These are phyloP conservation scores for Trisateles emortualis DNA, from an alignment of 2,888 invertebrate species.

Conservation along the genomic window DNA sequence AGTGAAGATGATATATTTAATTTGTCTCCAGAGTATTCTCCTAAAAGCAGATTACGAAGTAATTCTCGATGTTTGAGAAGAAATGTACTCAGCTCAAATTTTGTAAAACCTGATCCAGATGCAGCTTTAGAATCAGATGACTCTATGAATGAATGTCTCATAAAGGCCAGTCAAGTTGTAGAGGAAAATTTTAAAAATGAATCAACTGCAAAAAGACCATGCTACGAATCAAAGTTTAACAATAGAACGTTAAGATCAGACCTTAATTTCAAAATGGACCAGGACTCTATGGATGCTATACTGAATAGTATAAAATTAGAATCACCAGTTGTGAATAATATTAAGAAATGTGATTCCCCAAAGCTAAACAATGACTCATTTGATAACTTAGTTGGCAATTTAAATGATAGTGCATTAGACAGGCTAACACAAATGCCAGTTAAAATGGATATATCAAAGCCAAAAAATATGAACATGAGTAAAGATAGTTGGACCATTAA, in stretches of 20 bases:
- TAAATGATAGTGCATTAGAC: conserved; percentile 81
- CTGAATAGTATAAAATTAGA: conserved; percentile 72
- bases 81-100: conserved; percentile 79
- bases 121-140: conserved; percentile 81
- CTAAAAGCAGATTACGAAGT: conserved; percentile 65
- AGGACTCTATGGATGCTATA: conserved; percentile 78
- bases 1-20: conserved; percentile 78
- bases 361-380: conserved; percentile 79
- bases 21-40: conserved; percentile 71
- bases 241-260: conserved; percentile 45
- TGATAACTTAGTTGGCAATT: conserved; percentile 76
- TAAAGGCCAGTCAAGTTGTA: conserved; percentile 80
- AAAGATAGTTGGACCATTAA: conserved; percentile 62
- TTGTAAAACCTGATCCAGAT: conserved; percentile 71
- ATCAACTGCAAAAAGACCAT: conserved; percentile 56
- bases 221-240: conserved; percentile 45
- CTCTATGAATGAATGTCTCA: conserved; percentile 82
- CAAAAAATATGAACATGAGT: conserved; percentile 36
- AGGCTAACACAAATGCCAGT: conserved; percentile 73
- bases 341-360: conserved; percentile 66
- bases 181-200: conserved; percentile 73
- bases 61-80: conserved; percentile 72
- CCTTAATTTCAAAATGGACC: conserved; percentile 65
- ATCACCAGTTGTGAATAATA: conserved; percentile 63
- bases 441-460: conserved; percentile 48